Conservation (phyloP, 2,888 invertebrate species). For the Diadegma fenestrale region DNA sequence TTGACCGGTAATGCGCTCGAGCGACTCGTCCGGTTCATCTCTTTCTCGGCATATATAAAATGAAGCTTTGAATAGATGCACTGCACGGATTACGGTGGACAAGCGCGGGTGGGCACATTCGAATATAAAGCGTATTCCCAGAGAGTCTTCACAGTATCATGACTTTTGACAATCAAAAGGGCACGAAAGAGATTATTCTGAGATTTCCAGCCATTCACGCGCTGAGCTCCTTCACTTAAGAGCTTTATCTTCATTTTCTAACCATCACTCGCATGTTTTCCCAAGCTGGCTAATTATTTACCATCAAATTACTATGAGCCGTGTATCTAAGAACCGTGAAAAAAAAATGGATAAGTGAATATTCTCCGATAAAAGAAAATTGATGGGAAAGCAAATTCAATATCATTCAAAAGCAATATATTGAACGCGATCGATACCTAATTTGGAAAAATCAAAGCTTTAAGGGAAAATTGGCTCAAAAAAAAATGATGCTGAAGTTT, state of each 20-base stretch:
- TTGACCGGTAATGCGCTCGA: conserved; percentile 33
- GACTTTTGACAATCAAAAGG: neutral
- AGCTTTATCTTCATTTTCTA: neutral
- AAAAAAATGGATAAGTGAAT: neutral
- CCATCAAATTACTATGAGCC: neutral
- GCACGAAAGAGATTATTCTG: neutral
- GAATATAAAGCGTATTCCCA: neutral
- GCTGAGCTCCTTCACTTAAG: neutral
- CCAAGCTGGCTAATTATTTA: neutral
- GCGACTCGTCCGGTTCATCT: conserved; percentile 4
- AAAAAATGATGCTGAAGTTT: too few species aligned
- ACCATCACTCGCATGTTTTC: conserved; percentile 2
- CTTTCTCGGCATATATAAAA: conserved; percentile 18
- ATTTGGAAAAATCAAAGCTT: neutral
- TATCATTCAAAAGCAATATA: neutral
- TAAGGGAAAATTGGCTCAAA: too few species aligned
- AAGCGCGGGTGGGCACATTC: neutral
- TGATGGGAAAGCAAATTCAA: neutral
- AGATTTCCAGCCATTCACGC: neutral
- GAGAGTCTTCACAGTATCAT: neutral
- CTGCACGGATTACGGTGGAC: conserved; percentile 42
- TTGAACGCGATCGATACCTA: neutral
- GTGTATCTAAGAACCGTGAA: neutral
- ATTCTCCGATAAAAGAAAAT: neutral
- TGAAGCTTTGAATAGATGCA: conserved; percentile 48